Base-by-base conservation (phyloP, 2,888 invertebrate species). In the Apodemia mormo region DNA sequence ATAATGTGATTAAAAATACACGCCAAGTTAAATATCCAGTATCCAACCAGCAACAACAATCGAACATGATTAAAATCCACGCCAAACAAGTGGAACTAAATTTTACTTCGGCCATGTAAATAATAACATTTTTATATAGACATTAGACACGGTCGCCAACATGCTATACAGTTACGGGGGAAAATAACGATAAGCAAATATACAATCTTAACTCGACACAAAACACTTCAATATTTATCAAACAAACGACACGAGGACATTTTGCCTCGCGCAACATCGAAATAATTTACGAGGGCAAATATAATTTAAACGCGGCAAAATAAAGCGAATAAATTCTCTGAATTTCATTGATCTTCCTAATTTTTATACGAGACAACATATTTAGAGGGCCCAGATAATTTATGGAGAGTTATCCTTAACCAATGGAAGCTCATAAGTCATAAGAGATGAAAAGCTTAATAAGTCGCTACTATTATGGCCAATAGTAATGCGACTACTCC, bases 101-200 rank as follows among this genome's bases (percentile, higher is more conserved):
- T 12, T 64, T 64, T 37, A 64, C 14, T 33, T 64, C 37, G n/a
- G 33, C 33, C 33, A n/a, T 64, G 61, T 37, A 64, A 64, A 64
- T 64, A 64, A 64, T 64, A 54, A 54, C 52, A 64, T 64, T 64
- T 64, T 64, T 64, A 64, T 64, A 64, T 64, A 61, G 58, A 61
- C 58, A 33, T 61, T 61, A 61, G 29, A 61, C 33, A 64, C 61
- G 61, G 33, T 64, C 14, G 33, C 37, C 61, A 33, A 30, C 61
- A 37, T 64, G 14, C n/a, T 54, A 49, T 49, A 54, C 52, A 54
- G 52, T n/a, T 54, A 54, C 52, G 22, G 52, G 61, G 14, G 14
- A 64, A 37, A 64, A 64, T 64, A 64, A 64, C 61, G 61, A 64
- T 64, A 64, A 64, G 61, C 61, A 64, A 64, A 64, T n/a, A 37